phyloP scores from a whole-genome alignment of 2,888 invertebrate species.

The Synergus gifuensis region DNA sequence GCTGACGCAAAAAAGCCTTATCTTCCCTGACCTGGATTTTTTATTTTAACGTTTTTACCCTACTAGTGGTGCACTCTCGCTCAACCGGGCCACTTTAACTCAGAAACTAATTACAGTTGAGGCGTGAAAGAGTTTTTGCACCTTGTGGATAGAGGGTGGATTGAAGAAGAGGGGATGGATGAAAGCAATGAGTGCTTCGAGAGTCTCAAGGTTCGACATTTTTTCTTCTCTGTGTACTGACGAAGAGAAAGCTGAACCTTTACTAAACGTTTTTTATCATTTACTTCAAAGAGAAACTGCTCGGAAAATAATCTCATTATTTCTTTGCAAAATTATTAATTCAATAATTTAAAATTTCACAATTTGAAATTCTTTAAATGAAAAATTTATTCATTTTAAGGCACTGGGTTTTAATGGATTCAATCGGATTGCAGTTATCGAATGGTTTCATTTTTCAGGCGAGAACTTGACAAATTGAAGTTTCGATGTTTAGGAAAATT shows the following conservation, averaged over 20 bases:
- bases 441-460: too few species aligned
- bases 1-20: slow-evolving; percentile 63
- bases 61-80: slow-evolving; percentile 53
- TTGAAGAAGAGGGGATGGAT: slow-evolving; percentile 38
- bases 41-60: slow-evolving; percentile 60
- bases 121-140: slow-evolving; percentile 68
- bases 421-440: too few species aligned
- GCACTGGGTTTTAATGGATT: too few species aligned
- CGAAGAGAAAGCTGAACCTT: background rate
- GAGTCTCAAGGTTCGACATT: slow-evolving; percentile 55
- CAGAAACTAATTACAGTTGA: slow-evolving; percentile 73
- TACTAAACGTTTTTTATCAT: slow-evolving; percentile 17
- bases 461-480: too few species aligned
- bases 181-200: slow-evolving; percentile 48
- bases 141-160: slow-evolving; percentile 51
- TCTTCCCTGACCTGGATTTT: slow-evolving; percentile 65
- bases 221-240: slow-evolving; percentile 49
- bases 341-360: too few species aligned
- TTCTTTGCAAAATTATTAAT: background rate
- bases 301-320: background rate
- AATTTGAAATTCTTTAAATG: too few species aligned
- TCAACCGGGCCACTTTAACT: slow-evolving; percentile 68
- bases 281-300: background rate
- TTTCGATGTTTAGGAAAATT: background rate
- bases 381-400: too few species aligned